Evolutionary conservation across 1,140 invertebrate genomes (phyloP).

Genomic region (Drosophila albomicans): DNA sequence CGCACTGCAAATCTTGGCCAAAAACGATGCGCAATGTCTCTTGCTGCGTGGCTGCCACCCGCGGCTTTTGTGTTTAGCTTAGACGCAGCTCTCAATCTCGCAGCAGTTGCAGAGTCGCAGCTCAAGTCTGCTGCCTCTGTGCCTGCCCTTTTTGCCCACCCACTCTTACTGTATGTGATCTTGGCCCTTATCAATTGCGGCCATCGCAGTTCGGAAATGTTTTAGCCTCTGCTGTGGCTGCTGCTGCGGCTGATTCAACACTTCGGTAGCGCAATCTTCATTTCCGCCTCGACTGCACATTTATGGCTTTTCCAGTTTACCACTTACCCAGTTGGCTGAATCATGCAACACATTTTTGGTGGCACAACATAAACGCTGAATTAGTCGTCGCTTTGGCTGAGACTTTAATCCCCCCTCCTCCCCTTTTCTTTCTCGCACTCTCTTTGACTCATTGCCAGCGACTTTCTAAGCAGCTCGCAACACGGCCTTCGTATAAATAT

Average conservation of each 20-base stretch:
- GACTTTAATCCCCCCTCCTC: slow-evolving; percentile 15
- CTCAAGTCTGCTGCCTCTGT: neutral
- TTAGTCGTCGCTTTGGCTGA: slow-evolving; percentile 28
- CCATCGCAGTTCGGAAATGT: slow-evolving; percentile 43
- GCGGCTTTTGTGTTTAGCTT: slow-evolving; percentile 71
- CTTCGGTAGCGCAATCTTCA: slow-evolving; percentile 64
- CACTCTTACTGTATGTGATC: slow-evolving; percentile 11
- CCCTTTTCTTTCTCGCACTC: neutral
- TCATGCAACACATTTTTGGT: slow-evolving; percentile 50
- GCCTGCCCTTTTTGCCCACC: slow-evolving; percentile 8
- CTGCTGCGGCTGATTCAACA: slow-evolving; percentile 61
- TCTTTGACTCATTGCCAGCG: slow-evolving; percentile 58
- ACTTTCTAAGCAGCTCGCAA: slow-evolving; percentile 57
- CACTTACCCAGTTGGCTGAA: slow-evolving; percentile 36
- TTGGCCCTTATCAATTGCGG: slow-evolving; percentile 51
- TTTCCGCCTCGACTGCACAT: slow-evolving; percentile 59
- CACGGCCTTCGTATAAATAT: slow-evolving; percentile 47
- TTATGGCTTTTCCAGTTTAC: slow-evolving; percentile 26
- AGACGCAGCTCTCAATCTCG: slow-evolving; percentile 47
- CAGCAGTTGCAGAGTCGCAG: slow-evolving; percentile 1
- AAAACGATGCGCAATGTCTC: slow-evolving; percentile 30
- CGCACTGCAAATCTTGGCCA: slow-evolving; percentile 35
- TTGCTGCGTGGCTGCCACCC: slow-evolving; percentile 73
- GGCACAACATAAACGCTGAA: slow-evolving; percentile 26
- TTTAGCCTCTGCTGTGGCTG: slow-evolving; percentile 11